Base-by-base conservation (phyloP, 2,888 invertebrate genomes). In the Plebejus melissa region DNA sequence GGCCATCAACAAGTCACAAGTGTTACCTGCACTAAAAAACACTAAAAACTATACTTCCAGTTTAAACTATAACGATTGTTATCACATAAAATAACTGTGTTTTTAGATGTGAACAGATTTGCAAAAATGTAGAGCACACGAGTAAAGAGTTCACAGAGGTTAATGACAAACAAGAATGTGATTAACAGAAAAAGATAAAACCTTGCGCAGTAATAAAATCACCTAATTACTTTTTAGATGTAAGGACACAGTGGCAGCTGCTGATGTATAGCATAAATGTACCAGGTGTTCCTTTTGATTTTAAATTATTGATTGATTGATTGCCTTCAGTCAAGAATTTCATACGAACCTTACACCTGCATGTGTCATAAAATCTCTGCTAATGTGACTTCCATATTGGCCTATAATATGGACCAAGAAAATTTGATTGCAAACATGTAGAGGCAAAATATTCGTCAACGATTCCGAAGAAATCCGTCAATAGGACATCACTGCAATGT, bases 81-180 rank as follows among this genome's bases (percentile, higher is more conserved):
- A 46, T 46, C 28, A 65, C 1, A 65, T 28, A 65, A 65, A 11
- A 65, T 28, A 60, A 60, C n/a, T 2, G 50, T 50, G 3, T 13
- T 4, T 54, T 54, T 13, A 58, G 58, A 54, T 54, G 16, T n/a
- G 6, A 22, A 22, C 7, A n/a, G 7, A 7, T 28, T 36, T 36
- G 5, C 13, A 36, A 69, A 65, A 13, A 69, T 69, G 16, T 69
- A 11, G 69, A 69, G 69, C 69, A 38, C n/a, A 38, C 69, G 6
- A 69, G 69, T 69, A 38, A 5, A 69, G 16, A 69, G 69, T 69
- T 69, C 69, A 69, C 36, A 38, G 38, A 69, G 38, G 69, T n/a
- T 69, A 69, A 69, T 69, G 69, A 6, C 38, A 69, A 7, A 69
- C n/a, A 38, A 2, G 16, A 38, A 69, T 69, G n/a, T 69, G 69